Percentiles rank a stretch among this genome's conserved stretches.
phyloP scores from a whole-genome alignment of 2,888 invertebrate species.

The Electrophaes corylata region DNA sequence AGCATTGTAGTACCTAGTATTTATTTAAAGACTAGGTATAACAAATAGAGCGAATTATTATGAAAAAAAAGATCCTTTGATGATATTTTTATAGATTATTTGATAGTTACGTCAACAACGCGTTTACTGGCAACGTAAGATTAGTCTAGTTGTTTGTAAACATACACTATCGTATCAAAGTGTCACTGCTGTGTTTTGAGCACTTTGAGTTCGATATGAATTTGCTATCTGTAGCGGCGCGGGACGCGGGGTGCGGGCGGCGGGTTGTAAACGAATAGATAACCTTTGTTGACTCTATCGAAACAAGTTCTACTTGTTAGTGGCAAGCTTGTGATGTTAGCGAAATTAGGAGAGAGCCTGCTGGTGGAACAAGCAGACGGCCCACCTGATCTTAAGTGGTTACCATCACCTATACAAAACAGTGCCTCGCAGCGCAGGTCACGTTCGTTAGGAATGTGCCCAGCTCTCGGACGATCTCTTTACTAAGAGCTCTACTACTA shows the following conservation, averaged over 20 bases:
- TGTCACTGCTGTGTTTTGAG: slow-evolving; percentile 27
- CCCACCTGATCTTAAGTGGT: no score
- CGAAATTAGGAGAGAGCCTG: background rate
- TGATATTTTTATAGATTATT: background rate
- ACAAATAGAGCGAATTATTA: no score
- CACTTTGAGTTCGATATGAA: slow-evolving; percentile 25
- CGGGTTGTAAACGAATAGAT: slow-evolving; percentile 31
- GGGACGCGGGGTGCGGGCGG: background rate
- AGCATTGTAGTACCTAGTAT: no score
- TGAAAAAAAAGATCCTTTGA: no score
- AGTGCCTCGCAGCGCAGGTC: no score
- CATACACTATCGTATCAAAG: background rate
- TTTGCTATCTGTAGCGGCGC: slow-evolving; percentile 30
- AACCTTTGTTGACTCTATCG: slow-evolving; percentile 33
- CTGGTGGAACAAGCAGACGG: no score
- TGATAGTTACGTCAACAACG: no score
- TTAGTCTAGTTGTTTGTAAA: background rate
- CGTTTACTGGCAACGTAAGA: background rate
- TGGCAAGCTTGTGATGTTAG: background rate
- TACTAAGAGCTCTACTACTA: no score
- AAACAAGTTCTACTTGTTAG: slow-evolving; percentile 22
- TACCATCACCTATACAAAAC: no score
- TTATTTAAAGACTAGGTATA: no score
- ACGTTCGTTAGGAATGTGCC: no score
- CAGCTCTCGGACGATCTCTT: no score